Evolutionary conservation across 2,888 invertebrate species (phyloP).

Genomic region (Adineta ricciae): DNA sequence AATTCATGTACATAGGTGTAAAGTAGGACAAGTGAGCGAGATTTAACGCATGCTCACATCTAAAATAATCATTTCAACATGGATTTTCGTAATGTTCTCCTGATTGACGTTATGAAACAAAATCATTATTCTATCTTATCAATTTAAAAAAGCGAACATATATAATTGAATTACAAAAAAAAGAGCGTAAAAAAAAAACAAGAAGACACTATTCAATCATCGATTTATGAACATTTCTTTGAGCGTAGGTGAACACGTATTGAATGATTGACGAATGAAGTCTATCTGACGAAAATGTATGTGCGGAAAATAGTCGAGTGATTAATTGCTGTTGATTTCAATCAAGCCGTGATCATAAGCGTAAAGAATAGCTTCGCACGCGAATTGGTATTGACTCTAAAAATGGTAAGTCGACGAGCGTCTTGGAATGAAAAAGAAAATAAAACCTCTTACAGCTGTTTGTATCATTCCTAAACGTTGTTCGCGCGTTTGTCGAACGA

Average conservation of each 20-base stretch:
- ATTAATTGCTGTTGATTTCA: neutral
- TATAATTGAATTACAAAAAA: neutral
- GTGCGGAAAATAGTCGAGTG: too few species aligned
- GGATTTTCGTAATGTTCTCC: neutral
- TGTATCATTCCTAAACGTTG: constrained; percentile 98
- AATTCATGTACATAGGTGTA: neutral
- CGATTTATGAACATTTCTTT: neutral
- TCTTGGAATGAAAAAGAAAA: too few species aligned
- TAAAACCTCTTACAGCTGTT: constrained; percentile 74
- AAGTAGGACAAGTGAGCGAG: neutral
- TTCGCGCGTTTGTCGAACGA: constrained; percentile 83
- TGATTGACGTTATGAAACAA: too few species aligned
- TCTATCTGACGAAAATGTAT: neutral
- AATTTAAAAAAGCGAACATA: neutral
- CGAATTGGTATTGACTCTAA: constrained; percentile 97
- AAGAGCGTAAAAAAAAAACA: neutral
- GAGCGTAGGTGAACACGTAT: neutral
- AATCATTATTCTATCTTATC: too few species aligned
- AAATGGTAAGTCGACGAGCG: constrained; percentile 42
- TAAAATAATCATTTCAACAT: neutral
- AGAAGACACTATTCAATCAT: neutral
- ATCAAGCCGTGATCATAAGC: constrained; percentile 60
- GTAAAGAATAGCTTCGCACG: constrained; percentile 87
- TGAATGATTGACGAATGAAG: neutral
- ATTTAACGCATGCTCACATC: neutral